A percentile compares a stretch with the other conserved stretches of the same genome.
These are phyloP conservation scores for Eucriotettix oculatus DNA, from an alignment of 2,888 invertebrate species.

Conservation along the genomic window DNA sequence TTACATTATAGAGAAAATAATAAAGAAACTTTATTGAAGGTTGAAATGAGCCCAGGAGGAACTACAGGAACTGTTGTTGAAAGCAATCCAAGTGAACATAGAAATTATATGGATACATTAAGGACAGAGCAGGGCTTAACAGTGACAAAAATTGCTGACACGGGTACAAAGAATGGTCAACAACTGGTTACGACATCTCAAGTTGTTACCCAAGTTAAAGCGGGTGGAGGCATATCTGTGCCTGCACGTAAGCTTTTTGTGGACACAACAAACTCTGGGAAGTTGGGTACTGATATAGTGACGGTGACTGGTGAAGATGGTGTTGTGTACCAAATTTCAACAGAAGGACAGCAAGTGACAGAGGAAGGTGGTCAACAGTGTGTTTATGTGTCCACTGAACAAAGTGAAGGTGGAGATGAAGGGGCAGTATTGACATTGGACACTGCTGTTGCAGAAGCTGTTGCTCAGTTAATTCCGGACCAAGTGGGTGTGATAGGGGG, in stretches of 20 bases:
- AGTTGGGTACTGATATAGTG: constrained; percentile 35
- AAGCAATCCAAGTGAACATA: constrained; percentile 1
- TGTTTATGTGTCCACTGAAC: constrained; percentile 45
- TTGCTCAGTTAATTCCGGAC: constrained; percentile 39
- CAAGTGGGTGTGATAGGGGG: constrained; percentile 22
- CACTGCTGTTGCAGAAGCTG: constrained; percentile 28
- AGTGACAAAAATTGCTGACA: constrained; percentile 7
- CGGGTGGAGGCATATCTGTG: constrained; percentile 6
- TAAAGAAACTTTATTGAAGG: constrained; percentile 19
- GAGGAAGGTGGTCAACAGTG: constrained; percentile 55
- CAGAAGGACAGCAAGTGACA: constrained; percentile 4
- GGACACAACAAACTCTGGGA: background rate
- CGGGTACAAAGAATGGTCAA: background rate
- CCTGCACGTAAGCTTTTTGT: constrained; percentile 9
- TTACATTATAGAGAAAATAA: constrained; percentile 25
- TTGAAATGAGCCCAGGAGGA: constrained; percentile 43
- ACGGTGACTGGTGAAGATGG: constrained; percentile 73
- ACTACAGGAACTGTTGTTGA: constrained; percentile 43
- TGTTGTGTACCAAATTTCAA: constrained; percentile 48
- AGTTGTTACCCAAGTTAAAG: background rate
- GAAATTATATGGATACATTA: constrained; percentile 5
- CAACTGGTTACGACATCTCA: background rate
- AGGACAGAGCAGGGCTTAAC: constrained; percentile 8
- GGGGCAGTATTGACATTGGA: constrained; percentile 20
- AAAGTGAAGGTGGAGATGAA: constrained; percentile 29